Conservation (phyloP, 1,140 invertebrate genomes). For the silkworm (Bombyx mori) region ASM3026992v2 NC_085121.1:18437501-18438000, state of each 20-base stretch:
- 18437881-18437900: not conserved
- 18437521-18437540: no score
- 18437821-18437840: conserved; percentile 33
- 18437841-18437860: conserved; percentile 12
- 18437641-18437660: no score
- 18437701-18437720: no score
- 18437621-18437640: no score
- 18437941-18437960: conserved; percentile 12
- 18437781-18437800: conserved; percentile 23
- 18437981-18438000: not conserved
- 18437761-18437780: conserved; percentile 33
- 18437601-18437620: no score
- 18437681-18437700: no score
- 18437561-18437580: no score
- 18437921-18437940: conserved; percentile 8
- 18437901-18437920: conserved; percentile 8
- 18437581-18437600: no score
- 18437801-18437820: not conserved
- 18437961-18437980: conserved; percentile 8
- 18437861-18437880: not conserved
- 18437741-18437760: conserved; percentile 53
- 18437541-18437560: no score
- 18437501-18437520: no score
- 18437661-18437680: no score
- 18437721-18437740: conserved; percentile 26